These are phyloP conservation scores for Butastur rufipennis DNA, from an alignment of 2,113 vertebrate species.

Conservation along the genomic window DNA sequence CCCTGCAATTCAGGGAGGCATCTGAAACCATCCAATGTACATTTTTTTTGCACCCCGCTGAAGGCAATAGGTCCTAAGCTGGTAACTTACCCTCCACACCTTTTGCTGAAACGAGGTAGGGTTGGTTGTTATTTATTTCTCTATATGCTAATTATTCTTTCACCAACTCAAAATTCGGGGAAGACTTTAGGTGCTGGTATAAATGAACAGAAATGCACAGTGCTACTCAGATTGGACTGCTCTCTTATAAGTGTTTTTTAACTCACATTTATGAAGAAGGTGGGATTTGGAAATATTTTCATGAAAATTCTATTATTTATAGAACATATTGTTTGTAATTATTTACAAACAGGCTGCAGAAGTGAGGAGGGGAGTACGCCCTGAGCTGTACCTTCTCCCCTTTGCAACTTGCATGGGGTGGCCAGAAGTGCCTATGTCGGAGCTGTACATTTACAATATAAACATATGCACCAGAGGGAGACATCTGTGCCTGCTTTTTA, in stretches of 20 bases:
- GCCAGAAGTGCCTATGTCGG: background rate
- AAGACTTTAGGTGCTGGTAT: background rate
- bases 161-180: background rate
- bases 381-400: background rate
- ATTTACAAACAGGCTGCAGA: background rate
- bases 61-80: background rate
- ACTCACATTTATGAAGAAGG: background rate
- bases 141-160: background rate
- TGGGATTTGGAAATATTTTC: background rate
- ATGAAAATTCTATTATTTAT: background rate
- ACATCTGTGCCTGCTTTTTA: background rate
- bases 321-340: background rate
- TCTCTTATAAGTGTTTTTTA: background rate
- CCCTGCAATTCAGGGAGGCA: background rate
- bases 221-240: background rate
- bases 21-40: background rate
- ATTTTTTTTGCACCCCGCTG: background rate
- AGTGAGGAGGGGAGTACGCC: background rate
- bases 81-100: fast-evolving
- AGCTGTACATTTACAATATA: background rate
- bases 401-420: too few species aligned
- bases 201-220: background rate
- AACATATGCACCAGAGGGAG: background rate
- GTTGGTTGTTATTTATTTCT: background rate
- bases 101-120: background rate